phyloP scores from a whole-genome alignment of 2,113 vertebrate genomes.

The Burhinus bistriatus region DNA sequence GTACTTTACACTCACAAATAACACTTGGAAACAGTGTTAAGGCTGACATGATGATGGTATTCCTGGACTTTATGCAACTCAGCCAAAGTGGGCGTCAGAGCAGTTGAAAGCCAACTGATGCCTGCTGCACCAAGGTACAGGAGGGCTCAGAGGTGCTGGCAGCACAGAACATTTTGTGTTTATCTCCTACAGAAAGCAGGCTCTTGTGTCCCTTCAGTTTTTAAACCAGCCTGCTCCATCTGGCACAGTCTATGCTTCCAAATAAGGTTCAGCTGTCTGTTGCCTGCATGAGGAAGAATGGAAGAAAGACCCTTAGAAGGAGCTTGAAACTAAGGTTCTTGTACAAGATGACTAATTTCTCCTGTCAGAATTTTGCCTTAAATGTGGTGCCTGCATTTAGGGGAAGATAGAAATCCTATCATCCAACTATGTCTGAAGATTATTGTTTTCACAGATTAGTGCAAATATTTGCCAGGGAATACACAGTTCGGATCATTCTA shows the following conservation, averaged over 20 bases:
- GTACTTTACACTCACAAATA: neutral
- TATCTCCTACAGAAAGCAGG: neutral
- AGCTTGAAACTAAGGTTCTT: neutral
- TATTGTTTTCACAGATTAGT: neutral
- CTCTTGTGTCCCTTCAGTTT: constrained; percentile 20
- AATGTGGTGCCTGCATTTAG: neutral
- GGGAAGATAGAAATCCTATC: neutral
- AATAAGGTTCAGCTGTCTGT: neutral
- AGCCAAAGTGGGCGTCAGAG: neutral
- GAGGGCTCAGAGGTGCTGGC: neutral
- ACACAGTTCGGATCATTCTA: neutral
- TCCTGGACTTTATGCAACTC: neutral
- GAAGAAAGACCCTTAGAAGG: neutral
- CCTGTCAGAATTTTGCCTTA: neutral
- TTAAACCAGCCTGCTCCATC: constrained; percentile 11
- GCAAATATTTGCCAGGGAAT: neutral
- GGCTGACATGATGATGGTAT: neutral
- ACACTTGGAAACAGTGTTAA: neutral
- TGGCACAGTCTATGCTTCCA: neutral
- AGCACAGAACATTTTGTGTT: neutral
- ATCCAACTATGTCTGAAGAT: neutral
- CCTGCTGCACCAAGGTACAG: neutral
- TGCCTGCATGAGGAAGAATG: neutral
- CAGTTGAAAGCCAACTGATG: neutral
- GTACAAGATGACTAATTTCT: neutral